Percentiles rank a stretch among this genome's conserved stretches.
Conservation (phyloP, 1,140 invertebrate genomes). For the Parapsyche elsis region DNA sequence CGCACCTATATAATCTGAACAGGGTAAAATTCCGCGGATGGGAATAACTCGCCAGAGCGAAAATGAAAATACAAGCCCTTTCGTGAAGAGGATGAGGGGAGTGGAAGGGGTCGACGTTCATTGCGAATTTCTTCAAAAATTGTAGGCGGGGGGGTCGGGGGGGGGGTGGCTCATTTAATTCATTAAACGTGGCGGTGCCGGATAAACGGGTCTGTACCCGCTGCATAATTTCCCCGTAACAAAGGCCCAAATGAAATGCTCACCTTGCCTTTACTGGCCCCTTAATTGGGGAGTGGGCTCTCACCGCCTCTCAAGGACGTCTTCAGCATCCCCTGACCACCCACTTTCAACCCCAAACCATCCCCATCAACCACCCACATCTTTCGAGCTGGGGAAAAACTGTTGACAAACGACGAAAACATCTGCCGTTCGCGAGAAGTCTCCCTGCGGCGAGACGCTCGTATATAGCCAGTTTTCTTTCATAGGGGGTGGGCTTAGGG, state of each 20-base stretch:
- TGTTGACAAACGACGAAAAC: slow-evolving; percentile 31
- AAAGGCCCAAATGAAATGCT: slow-evolving; percentile 31
- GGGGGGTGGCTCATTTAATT: slow-evolving; percentile 18
- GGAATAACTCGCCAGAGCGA: too few relatives aligned
- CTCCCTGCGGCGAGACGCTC: too few relatives aligned
- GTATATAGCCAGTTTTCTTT: too few relatives aligned
- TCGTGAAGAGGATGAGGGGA: neutral
- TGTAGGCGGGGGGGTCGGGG: neutral
- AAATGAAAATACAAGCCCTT: slow-evolving; percentile 14
- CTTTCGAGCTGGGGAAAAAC: neutral
- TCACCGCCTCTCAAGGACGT: neutral
- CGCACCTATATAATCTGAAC: too few relatives aligned
- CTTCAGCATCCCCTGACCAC: neutral
- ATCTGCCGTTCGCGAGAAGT: neutral
- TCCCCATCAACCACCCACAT: neutral
- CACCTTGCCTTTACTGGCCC: slow-evolving; percentile 20
- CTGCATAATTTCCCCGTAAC: slow-evolving; percentile 30
- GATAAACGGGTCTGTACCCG: slow-evolving; percentile 1
- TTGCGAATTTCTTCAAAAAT: slow-evolving; percentile 35
- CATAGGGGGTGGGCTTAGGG: too few relatives aligned
- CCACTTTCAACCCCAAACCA: too few relatives aligned
- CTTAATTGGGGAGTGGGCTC: neutral
- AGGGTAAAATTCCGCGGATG: too few relatives aligned
- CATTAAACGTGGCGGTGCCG: slow-evolving; percentile 19
- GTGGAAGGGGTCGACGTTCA: neutral